phyloP scores from a whole-genome alignment of 1,140 invertebrate genomes.

The Oryzaephilus surinamensis region DNA sequence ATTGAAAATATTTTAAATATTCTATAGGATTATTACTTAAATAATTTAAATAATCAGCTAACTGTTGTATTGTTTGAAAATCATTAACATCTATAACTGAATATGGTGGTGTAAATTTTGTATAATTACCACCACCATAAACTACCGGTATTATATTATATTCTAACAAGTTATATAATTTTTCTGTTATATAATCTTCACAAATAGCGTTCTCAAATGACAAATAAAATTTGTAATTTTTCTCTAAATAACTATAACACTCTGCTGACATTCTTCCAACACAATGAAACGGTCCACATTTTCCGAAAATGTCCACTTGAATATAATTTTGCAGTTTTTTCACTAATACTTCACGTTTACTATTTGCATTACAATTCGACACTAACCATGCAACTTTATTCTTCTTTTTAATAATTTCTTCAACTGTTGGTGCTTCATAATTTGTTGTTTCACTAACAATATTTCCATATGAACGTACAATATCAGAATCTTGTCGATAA shows the following conservation, averaged over 20 bases:
- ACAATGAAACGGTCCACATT: slow-evolving; percentile 38
- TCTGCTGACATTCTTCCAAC: slow-evolving; percentile 27
- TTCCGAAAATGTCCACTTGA: slow-evolving; percentile 56
- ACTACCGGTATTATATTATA: slow-evolving; percentile 45
- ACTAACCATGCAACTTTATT: slow-evolving; percentile 49
- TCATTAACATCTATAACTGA: slow-evolving; percentile 52
- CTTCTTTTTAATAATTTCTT: slow-evolving; percentile 29
- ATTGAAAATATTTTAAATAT: slow-evolving; percentile 44
- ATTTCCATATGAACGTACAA: slow-evolving; percentile 48
- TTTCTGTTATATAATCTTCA: slow-evolving; percentile 49
- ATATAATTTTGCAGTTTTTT: slow-evolving; percentile 44
- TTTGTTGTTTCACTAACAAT: slow-evolving; percentile 28
- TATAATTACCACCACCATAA: slow-evolving; percentile 45
- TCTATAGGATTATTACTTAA: slow-evolving; percentile 36
- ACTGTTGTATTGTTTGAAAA: slow-evolving; percentile 38
- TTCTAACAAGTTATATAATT: slow-evolving; percentile 39
- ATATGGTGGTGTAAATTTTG: slow-evolving; percentile 40
- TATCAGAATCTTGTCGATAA: slow-evolving; percentile 47
- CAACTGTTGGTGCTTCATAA: slow-evolving; percentile 22
- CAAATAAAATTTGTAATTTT: slow-evolving; percentile 53
- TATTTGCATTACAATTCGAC: slow-evolving; percentile 46
- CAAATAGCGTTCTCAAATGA: slow-evolving; percentile 52
- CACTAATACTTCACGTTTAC: slow-evolving; percentile 43
- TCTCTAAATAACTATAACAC: slow-evolving; percentile 37
- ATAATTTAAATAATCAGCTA: slow-evolving; percentile 42